Base-by-base conservation (phyloP, 2,888 invertebrate genomes). In the Drosophila paramelanica region DNA sequence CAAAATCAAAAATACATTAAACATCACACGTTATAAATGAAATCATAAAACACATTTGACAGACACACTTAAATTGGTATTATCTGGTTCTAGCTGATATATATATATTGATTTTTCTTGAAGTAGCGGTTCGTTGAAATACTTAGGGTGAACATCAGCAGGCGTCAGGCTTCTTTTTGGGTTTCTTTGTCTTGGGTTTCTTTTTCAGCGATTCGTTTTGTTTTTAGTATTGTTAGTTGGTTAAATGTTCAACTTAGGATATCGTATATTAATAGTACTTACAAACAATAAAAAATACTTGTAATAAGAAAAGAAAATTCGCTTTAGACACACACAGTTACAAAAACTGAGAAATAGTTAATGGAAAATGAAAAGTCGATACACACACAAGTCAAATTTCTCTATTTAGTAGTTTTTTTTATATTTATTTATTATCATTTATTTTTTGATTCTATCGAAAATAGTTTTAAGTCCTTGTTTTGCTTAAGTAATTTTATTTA, bases 21-120 rank as follows among this genome's bases (percentile, higher is more conserved):
- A 79, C 55, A 65, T 50, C 61, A 76, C 67, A 76, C 66, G 64
- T 69, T 57, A 47, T 50, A 59, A 73, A 70, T 14, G 27, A 82
- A 82, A 71, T 58, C 17, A 84, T 67, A 81, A 77, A 77, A 74
- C 78, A 90, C 90, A 90, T 84, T 90, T 84, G 90, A 91, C 90
- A 87, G 82, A 83, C 86, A 90, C 87, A 90, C 86, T 77, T 75
- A 84, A 71, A 53, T 70, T 79, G 74, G 70, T 55, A 66, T 57
- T 45, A 36, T 14, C 42, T 67, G 43, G 43, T 56, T 25, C 33
- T 57, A 23, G 23, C 50, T 23, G 20, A 23, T 45, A 27, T 43
- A 50, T 49, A 27, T 10, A 13, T 33, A 42, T 41, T 20, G 36
- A 13, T 20, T 42, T 10, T 45, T 14, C 23, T 66, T 31, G 31